Conservation (phyloP, 2,888 invertebrate species). For the Cryptocephalus moraei region DNA sequence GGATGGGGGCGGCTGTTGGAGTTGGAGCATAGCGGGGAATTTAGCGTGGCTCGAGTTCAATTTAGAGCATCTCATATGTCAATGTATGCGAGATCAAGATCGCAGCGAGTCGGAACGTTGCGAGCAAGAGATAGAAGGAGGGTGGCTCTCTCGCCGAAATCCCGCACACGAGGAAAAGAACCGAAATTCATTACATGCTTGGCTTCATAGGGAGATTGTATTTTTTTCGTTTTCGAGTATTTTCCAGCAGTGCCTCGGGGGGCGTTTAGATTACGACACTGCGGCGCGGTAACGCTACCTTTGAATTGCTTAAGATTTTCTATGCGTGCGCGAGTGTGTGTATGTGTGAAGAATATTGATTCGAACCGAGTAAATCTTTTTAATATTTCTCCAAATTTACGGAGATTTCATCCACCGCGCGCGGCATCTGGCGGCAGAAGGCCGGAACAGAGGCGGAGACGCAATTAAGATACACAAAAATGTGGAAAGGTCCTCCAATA, state of each 20-base stretch:
- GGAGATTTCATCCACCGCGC: too few relatives aligned
- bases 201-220: slow-evolving; percentile 38
- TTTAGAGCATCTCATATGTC: slow-evolving; percentile 30
- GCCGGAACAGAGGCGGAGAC: too few relatives aligned
- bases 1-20: slow-evolving; percentile 4
- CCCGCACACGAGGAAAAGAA: slow-evolving; percentile 27
- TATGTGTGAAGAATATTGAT: too few relatives aligned
- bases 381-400: too few relatives aligned
- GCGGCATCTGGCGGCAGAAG: too few relatives aligned
- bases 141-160: slow-evolving; percentile 14
- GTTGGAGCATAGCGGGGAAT: slow-evolving; percentile 10
- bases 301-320: neutral
- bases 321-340: too few relatives aligned
- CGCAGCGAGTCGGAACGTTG: slow-evolving; percentile 24
- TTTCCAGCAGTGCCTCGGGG: neutral
- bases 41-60: slow-evolving; percentile 21
- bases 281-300: neutral
- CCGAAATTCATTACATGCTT: slow-evolving; percentile 39
- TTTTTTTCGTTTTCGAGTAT: neutral
- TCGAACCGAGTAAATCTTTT: too few relatives aligned
- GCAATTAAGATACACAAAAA: too few relatives aligned
- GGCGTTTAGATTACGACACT: neutral
- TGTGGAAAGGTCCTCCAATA: too few relatives aligned
- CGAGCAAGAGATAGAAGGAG: slow-evolving; percentile 1
- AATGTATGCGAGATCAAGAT: slow-evolving; percentile 27